Evolutionary conservation across 1,140 invertebrate genomes (phyloP), one percentile per base, ranked within the genome.

Genomic region (Periplaneta americana): DNA sequence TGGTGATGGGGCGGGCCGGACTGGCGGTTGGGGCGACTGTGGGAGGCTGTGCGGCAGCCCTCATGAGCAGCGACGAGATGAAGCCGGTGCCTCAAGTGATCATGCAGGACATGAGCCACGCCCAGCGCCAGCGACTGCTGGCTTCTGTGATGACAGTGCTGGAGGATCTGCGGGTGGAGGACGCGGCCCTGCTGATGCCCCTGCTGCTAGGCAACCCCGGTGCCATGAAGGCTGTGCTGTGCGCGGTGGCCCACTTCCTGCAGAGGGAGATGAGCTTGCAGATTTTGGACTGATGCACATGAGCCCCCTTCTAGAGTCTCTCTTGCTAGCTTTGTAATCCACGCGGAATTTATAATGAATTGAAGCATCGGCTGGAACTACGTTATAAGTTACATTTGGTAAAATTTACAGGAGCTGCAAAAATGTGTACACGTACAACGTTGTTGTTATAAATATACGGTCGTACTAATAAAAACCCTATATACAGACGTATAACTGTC

Each of bases 51-150:
- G 31, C 36, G 31, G 84, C 81, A 15, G 82, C 80, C 22, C 66
- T 48, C 1, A 35, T 75, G 78, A 81, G 83, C 36, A 37, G 78
- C 76, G 84, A 82, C 22, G 84, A 85, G 82, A 86, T 83, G 75
- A 85, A 84, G 83, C 83, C 86, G 11, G 84, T 85, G 18, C 82
- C 82, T 22, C 75, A 83, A 39, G 80, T 86, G 18, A 83, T 86
- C 37, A 80, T 80, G 35, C 11, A 78, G 22, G 85, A 86, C 81
- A 84, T 86, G 85, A 83, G 81, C 28, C 74, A 83, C 22, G 66
- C 48, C 17, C 85, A 86, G 80, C 74, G 83, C 66, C 57, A 79
- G 34, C 57, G 77, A 37, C 79, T 86, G 31, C 80, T 75, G 11
- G n/a, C 57, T 22, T 57, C 84, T 31, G 39, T 86, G 3, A 32